Base-by-base conservation (phyloP, 1,140 invertebrate genomes). In the Penaeus chinensis region DNA sequence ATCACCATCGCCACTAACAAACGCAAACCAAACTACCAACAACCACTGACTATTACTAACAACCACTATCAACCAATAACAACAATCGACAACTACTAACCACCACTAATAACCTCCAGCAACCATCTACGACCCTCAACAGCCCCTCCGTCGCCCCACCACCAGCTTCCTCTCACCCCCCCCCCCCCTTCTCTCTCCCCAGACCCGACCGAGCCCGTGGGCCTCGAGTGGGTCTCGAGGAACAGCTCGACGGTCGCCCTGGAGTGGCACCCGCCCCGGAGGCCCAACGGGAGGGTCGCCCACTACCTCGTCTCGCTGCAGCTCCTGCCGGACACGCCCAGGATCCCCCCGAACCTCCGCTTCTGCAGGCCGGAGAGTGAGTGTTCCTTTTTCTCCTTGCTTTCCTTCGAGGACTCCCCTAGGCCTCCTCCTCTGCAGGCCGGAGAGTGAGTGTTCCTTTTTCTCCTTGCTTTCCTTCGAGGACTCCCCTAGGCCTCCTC, bases 241-340 rank as follows among this genome's bases (percentile, higher is more conserved):
- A 85, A 85, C 85, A 88, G 87, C 76, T 81, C 77, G 3, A 69
- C 63, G 5, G 47, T 90, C 19, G 74, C 82, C 24, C 20, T 90
- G 47, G 66, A 71, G 65, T 90, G 89, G 89, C 42, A 65, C 24
- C 82, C 89, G 2, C 89, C 89, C 16, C n/a, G 69, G 54, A 37
- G 54, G 24, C 89, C 89, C 18, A 90, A 90, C 60, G 89, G 89
- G 16, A 60, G 78, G 10, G 89, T 90, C 79, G 81, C 83, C 69
- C 86, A 90, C 78, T 90, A 90, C 77, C 69, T 87, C 47, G 82
- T 88, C 60, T 79, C 79, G 19, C 62, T 89, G 62, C 65, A 32
- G 5, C 78, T 89, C 32, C 54, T 74, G 63, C 24, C 22, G 18
- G 77, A 89, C 76, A 60, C 61, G 2, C 84, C 80, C 13, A 82